phyloP scores from a whole-genome alignment of 2,797 vertebrate species.

The Anabas testudineus region DNA sequence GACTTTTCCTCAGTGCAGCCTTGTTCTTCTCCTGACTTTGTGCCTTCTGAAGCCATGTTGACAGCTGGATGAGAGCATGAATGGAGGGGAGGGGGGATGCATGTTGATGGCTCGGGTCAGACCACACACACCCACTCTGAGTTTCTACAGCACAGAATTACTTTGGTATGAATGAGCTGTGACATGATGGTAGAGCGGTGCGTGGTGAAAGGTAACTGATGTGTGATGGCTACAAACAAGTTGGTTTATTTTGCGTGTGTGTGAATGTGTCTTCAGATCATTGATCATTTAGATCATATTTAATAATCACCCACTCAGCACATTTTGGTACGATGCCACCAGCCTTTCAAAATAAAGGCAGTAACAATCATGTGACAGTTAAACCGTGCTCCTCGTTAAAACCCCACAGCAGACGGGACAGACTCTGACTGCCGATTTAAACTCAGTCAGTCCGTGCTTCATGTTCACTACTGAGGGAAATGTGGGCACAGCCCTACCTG shows the following conservation, averaged over 20 bases:
- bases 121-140: conserved; percentile 54
- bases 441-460: too few relatives aligned
- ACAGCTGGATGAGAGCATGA: conserved; percentile 71
- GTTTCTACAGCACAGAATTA: conserved; percentile 6
- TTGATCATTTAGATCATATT: too few relatives aligned
- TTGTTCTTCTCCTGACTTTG: conserved; percentile 52
- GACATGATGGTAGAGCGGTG: neutral
- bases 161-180: neutral
- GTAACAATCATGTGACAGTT: too few relatives aligned
- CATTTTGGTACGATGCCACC: neutral
- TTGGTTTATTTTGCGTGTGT: neutral
- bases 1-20: conserved; percentile 16
- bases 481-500: conserved; percentile 88
- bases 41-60: conserved; percentile 54
- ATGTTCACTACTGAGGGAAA: conserved; percentile 10
- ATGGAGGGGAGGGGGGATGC: conserved; percentile 47
- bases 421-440: too few relatives aligned
- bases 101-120: conserved; percentile 65
- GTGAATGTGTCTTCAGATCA: too few relatives aligned
- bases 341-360: conserved; percentile 16
- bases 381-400: neutral
- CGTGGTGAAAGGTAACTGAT: too few relatives aligned
- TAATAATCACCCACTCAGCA: neutral
- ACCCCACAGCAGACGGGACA: neutral
- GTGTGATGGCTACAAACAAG: conserved; percentile 3